phyloP scores from a whole-genome alignment of 2,888 invertebrate species.

The Diplazon laetatorius region DNA sequence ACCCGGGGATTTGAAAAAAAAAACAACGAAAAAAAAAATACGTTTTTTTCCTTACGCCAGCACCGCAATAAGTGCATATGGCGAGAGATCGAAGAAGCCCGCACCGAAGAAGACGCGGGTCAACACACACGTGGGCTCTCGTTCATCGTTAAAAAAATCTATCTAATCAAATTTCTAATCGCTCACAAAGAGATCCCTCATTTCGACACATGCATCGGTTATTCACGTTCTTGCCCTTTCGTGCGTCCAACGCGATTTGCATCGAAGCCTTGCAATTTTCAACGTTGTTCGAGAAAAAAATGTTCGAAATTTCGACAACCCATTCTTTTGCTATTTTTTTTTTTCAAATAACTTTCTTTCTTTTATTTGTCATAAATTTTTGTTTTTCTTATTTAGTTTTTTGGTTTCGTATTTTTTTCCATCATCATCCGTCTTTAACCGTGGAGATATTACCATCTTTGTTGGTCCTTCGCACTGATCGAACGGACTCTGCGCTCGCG shows the following conservation, averaged over 20 bases:
- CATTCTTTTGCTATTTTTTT: slow-evolving; percentile 10
- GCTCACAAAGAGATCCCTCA: slow-evolving; percentile 26
- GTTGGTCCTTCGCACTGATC: background rate
- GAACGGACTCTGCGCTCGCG: background rate
- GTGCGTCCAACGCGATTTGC: slow-evolving; percentile 71
- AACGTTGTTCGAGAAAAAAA: slow-evolving; percentile 61
- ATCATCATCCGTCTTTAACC: background rate
- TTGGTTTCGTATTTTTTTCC: too few relatives aligned
- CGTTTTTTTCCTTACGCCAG: too few relatives aligned
- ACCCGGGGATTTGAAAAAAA: slow-evolving; percentile 38
- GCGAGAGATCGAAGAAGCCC: slow-evolving; percentile 3
- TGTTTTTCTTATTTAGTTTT: too few relatives aligned
- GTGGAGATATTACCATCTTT: slow-evolving; percentile 3
- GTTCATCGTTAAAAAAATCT: slow-evolving; percentile 40
- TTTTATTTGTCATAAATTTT: too few relatives aligned
- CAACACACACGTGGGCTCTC: background rate
- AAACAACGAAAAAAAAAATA: too few relatives aligned
- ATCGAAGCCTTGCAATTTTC: slow-evolving; percentile 79
- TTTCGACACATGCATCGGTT: slow-evolving; percentile 23
- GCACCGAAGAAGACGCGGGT: background rate
- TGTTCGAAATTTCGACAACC: slow-evolving; percentile 42
- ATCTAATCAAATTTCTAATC: slow-evolving; percentile 58
- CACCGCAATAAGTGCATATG: slow-evolving; percentile 14
- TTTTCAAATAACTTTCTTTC: slow-evolving; percentile 10
- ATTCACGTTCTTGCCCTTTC: background rate